Evolutionary conservation across 2,113 vertebrate species (phyloP).

Genomic region (Charina bottae): DNA sequence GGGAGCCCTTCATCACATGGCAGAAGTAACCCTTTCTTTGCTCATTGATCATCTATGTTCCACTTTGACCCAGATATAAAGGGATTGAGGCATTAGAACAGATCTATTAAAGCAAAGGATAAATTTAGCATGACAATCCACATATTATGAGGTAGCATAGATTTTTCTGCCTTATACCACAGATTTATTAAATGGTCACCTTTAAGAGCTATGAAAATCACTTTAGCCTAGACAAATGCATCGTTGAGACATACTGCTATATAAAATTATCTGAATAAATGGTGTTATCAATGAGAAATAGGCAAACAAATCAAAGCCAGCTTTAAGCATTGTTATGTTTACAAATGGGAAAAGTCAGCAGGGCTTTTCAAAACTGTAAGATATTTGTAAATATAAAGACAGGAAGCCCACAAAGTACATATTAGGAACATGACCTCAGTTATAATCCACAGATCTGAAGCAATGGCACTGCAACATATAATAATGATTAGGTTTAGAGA

Average conservation of each 20-base stretch:
- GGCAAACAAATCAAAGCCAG: not conserved
- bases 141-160: not conserved
- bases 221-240: not conserved
- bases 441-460: constrained; percentile 10
- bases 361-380: not conserved
- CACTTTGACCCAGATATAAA: not conserved
- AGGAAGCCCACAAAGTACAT: constrained; percentile 14
- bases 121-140: not conserved
- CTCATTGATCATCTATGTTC: not conserved
- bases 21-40: not conserved
- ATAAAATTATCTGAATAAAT: not conserved
- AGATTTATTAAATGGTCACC: not conserved
- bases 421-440: constrained; percentile 10
- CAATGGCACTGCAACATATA: constrained; percentile 5
- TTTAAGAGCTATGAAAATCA: not conserved
- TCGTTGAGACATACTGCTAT: not conserved
- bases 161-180: not conserved
- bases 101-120: not conserved
- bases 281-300: not conserved
- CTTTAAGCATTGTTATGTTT: not conserved
- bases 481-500: constrained; percentile 17
- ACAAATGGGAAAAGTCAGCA: constrained; percentile 7
- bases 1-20: not conserved
- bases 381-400: constrained; percentile 18
- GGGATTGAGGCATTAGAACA: not conserved